Percentiles rank a stretch among this genome's conserved stretches.
These are phyloP conservation scores for Chrysochloris asiatica DNA, from an alignment of 2,113 vertebrate species.

Conservation along the genomic window DNA sequence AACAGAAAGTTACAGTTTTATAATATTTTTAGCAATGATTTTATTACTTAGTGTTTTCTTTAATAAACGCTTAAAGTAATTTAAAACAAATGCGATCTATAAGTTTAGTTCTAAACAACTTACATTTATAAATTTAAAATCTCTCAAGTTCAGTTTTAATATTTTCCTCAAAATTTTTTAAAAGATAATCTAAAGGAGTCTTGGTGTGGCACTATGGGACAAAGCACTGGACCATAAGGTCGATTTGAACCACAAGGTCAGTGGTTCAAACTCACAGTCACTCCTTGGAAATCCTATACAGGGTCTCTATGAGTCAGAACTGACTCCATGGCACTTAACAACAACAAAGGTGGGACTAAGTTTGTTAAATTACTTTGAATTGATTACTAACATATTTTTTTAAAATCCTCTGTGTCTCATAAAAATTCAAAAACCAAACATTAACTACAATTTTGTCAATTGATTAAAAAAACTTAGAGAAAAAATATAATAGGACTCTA, in stretches of 20 bases:
- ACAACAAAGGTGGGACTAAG: background rate
- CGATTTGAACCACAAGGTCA: no score
- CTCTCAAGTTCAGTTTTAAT: slow-evolving; percentile 26
- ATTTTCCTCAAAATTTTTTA: slow-evolving; percentile 41
- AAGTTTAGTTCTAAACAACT: slow-evolving; percentile 13
- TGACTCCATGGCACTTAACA: no score
- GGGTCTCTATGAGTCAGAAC: no score
- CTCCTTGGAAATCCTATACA: no score
- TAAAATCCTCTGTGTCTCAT: background rate
- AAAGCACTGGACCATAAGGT: no score
- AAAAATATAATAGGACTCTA: background rate
- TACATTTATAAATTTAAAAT: slow-evolving; percentile 14
- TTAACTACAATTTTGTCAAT: background rate
- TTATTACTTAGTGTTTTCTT: slow-evolving; percentile 35
- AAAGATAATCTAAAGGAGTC: background rate
- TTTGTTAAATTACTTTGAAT: slow-evolving; percentile 47
- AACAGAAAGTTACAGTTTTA: slow-evolving; percentile 19
- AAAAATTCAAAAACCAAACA: background rate
- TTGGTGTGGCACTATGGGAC: no score
- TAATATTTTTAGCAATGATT: slow-evolving; percentile 42
- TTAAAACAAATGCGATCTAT: slow-evolving; percentile 8
- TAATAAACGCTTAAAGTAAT: slow-evolving; percentile 25
- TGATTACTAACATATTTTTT: background rate
- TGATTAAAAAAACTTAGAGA: background rate
- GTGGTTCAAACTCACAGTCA: no score